Conservation (phyloP, 2,888 invertebrate species). For the Patella caerulea region DNA sequence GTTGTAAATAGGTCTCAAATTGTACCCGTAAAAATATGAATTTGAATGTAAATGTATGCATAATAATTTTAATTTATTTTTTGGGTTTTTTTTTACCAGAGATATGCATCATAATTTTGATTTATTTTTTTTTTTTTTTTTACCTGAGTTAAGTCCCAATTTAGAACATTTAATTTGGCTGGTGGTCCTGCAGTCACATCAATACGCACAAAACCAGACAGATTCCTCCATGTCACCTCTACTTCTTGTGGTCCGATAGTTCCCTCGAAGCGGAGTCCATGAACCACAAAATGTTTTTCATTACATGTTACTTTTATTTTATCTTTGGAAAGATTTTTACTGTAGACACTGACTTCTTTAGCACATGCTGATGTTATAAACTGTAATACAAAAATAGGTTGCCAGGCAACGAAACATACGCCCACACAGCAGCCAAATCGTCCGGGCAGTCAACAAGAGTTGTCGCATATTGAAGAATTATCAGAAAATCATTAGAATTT, state of each 20-base stretch:
- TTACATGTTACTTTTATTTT: slow-evolving; percentile 36
- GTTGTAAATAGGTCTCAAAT: too few species aligned
- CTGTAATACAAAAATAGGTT: not conserved
- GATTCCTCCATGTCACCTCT: slow-evolving; percentile 53
- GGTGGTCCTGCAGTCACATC: slow-evolving; percentile 66
- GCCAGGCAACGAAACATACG: too few species aligned
- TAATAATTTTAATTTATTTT: too few species aligned
- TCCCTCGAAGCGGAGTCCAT: slow-evolving; percentile 56
- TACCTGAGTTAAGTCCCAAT: slow-evolving; percentile 61
- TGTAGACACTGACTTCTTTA: slow-evolving; percentile 56
- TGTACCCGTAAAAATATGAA: not conserved
- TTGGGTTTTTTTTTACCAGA: slow-evolving; percentile 36
- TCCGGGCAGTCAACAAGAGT: too few species aligned
- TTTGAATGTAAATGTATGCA: not conserved
- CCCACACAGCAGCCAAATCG: too few species aligned
- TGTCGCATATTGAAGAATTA: too few species aligned
- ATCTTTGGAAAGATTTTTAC: slow-evolving; percentile 48
- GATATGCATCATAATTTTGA: too few species aligned
- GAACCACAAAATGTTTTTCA: slow-evolving; percentile 45
- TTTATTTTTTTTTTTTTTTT: not conserved
- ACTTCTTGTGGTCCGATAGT: slow-evolving; percentile 61
- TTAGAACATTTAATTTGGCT: slow-evolving; percentile 53
- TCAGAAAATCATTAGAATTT: too few species aligned
- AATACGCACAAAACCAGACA: slow-evolving; percentile 61
- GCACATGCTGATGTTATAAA: slow-evolving; percentile 24